Conservation (phyloP, 2,797 vertebrate species). For the Bradypodion pumilum region DNA sequence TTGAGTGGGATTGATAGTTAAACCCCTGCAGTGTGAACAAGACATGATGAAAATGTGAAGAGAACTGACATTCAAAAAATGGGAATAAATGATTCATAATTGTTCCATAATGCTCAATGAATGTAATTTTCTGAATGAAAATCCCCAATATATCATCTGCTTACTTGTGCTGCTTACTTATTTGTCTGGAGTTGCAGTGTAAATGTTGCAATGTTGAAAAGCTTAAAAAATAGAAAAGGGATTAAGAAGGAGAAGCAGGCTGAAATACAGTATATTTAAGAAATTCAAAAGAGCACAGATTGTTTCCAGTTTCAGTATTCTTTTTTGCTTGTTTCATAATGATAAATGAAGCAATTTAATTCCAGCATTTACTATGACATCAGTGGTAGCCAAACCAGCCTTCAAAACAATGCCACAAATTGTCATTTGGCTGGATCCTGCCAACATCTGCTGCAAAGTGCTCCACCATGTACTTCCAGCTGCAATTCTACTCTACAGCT, state of each 20-base stretch:
- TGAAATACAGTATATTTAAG: background rate
- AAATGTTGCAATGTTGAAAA: background rate
- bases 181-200: background rate
- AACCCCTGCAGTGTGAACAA: background rate
- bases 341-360: constrained; percentile 5
- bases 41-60: background rate
- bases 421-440: constrained; percentile 16
- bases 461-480: background rate
- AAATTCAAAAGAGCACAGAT: background rate
- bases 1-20: background rate
- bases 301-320: background rate
- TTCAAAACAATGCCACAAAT: constrained; percentile 22
- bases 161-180: background rate
- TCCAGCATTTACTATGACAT: background rate
- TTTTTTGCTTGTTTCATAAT: too few relatives aligned
- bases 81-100: background rate
- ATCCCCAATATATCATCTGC: too few relatives aligned
- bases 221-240: background rate
- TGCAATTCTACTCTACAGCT: constrained; percentile 16
- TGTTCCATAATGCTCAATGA: background rate
- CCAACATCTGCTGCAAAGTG: constrained; percentile 9
- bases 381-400: background rate
- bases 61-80: background rate
- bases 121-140: background rate
- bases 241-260: background rate